Evolutionary conservation across 2,113 vertebrate species (phyloP).

Genomic region (Eupsittula cactorum): DNA sequence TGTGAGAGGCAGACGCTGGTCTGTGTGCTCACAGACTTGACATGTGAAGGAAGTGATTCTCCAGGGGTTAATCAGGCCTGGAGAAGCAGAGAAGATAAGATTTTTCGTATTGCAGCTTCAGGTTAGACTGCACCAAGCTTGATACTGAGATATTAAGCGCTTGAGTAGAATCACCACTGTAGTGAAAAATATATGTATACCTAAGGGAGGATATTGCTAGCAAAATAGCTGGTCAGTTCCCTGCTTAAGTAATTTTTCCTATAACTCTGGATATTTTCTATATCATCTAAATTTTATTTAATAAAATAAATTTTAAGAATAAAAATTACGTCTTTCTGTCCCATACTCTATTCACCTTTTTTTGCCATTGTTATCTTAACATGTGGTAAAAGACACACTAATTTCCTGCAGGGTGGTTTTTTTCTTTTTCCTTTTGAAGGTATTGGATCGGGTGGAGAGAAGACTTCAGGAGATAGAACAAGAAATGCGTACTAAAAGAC

Average conservation of each 20-base stretch:
- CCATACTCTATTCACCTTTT: background rate
- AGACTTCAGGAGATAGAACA: slow-evolving; percentile 88
- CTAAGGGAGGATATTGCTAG: background rate
- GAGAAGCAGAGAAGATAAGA: background rate
- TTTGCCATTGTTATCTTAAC: background rate
- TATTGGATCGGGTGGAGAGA: slow-evolving; percentile 84
- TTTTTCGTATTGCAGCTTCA: background rate
- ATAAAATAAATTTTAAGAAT: background rate
- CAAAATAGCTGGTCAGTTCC: background rate
- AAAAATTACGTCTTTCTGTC: background rate
- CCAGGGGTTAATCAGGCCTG: background rate
- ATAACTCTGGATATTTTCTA: background rate
- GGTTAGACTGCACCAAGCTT: background rate
- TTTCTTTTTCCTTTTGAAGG: slow-evolving; percentile 69
- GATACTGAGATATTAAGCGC: background rate
- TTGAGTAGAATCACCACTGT: background rate
- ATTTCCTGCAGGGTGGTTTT: background rate
- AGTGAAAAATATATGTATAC: background rate
- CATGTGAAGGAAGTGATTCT: background rate
- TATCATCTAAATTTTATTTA: background rate
- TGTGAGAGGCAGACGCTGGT: background rate
- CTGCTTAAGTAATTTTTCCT: background rate
- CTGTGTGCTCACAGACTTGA: background rate
- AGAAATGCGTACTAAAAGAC: slow-evolving; percentile 80
- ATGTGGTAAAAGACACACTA: background rate